phyloP scores from a whole-genome alignment of 30 jellyfish, hydroid and myxozoan species.

The Mastigias papua region DNA sequence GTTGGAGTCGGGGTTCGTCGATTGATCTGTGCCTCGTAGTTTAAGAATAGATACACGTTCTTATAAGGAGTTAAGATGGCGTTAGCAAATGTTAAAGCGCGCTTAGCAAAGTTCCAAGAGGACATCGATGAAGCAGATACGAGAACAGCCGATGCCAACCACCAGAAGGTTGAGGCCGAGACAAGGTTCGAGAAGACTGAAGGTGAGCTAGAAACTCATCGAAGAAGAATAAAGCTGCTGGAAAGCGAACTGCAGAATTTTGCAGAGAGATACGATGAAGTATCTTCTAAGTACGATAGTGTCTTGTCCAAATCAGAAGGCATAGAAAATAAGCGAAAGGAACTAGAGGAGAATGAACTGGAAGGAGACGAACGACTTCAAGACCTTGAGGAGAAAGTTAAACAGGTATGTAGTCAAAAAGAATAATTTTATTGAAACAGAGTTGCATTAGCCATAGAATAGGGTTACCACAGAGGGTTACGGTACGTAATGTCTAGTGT shows the following conservation, averaged over 20 bases:
- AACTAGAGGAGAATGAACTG: slow-evolving; percentile 83
- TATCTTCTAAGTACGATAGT: slow-evolving; percentile 62
- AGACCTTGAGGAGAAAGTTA: slow-evolving; percentile 83
- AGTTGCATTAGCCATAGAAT: neutral
- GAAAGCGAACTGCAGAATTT: slow-evolving; percentile 62
- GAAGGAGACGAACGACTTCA: slow-evolving; percentile 93
- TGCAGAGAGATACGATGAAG: slow-evolving; percentile 63
- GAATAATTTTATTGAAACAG: neutral
- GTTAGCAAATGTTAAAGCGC: slow-evolving; percentile 76
- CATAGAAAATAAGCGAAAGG: slow-evolving; percentile 73
- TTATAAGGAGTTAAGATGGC: slow-evolving; percentile 39
- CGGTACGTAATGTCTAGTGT: no score
- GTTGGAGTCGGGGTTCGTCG: slow-evolving; percentile 2
- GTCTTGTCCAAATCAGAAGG: slow-evolving; percentile 60
- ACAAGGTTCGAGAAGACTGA: slow-evolving; percentile 91
- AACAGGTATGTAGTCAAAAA: slow-evolving; percentile 33
- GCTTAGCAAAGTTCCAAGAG: slow-evolving; percentile 78
- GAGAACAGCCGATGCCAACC: slow-evolving; percentile 84
- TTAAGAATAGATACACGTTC: slow-evolving; percentile 5
- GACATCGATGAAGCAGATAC: slow-evolving; percentile 92
- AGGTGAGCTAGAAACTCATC: slow-evolving; percentile 84
- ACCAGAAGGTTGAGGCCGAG: slow-evolving; percentile 84
- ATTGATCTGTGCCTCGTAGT: neutral
- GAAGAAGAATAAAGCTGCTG: slow-evolving; percentile 81
- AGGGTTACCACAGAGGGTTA: neutral